phyloP scores from a whole-genome alignment of 1,140 invertebrate species.

The Cotesia typhae region DNA sequence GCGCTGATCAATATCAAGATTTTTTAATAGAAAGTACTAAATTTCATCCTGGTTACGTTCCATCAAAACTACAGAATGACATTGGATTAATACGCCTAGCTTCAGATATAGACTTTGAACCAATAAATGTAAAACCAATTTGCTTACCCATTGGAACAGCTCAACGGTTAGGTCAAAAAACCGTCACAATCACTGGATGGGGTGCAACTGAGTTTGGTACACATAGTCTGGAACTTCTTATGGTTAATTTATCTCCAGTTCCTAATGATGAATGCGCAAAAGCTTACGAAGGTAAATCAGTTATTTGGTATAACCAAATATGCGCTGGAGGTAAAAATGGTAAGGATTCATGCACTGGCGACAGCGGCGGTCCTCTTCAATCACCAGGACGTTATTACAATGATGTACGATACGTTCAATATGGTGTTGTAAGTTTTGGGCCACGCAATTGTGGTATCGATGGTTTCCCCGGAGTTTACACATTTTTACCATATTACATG shows the following conservation, averaged over 20 bases:
- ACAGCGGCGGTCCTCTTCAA: constrained; percentile 68
- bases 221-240: constrained; percentile 63
- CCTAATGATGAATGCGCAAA: constrained; percentile 59
- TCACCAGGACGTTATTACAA: constrained; percentile 45
- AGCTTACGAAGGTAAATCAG: constrained; percentile 57
- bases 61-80: constrained; percentile 66
- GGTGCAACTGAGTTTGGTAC: constrained; percentile 67
- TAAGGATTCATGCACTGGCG: constrained; percentile 61
- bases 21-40: constrained; percentile 67
- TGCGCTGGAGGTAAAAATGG: constrained; percentile 69
- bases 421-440: constrained; percentile 69
- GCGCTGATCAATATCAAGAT: constrained; percentile 70
- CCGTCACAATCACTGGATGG: constrained; percentile 69
- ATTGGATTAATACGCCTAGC: constrained; percentile 71
- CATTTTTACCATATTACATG: constrained; percentile 69
- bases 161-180: constrained; percentile 42
- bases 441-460: constrained; percentile 61
- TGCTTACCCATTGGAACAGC: constrained; percentile 67
- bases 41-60: constrained; percentile 67
- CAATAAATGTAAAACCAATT: constrained; percentile 66
- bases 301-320: constrained; percentile 65
- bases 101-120: constrained; percentile 63
- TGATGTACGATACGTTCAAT: constrained; percentile 56
- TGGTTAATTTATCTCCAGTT: constrained; percentile 64
- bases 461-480: constrained; percentile 72